Evolutionary conservation across 2,888 invertebrate species (phyloP), one percentile per base, ranked within the genome.

Genomic region (Drosophila nigritarsus): DNA sequence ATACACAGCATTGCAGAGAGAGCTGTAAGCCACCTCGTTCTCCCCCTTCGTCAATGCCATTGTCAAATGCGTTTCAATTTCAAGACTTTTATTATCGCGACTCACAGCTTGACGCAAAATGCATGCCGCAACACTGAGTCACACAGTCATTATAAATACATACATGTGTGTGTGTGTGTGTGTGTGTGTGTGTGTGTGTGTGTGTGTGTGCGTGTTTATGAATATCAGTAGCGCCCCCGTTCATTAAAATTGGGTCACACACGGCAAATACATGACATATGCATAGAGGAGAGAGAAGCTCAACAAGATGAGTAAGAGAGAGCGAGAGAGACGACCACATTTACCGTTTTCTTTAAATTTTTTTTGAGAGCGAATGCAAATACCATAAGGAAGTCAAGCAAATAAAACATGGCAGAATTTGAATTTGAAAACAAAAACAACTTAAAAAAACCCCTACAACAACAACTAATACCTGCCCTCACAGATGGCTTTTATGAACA

Each of bases 1-100:
- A 61, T 42, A 49, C 59, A 32, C 27, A 55, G n/a, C 27, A 53
- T 34, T 55, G 29, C 11, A 24, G 36, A 54, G 4, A 11, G 18
- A 38, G 7, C 53, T 53, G 32, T 24, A 30, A 55, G 49, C 60
- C 15, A 24, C 1, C 24, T 24, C 18, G 4, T 15, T 29, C 45
- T 32, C 42, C 32, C 38, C 64, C 59, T 63, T 27, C 42, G 61
- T 27, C 68, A 66, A 60, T 73, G 77, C 58, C 68, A 66, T 38
- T 81, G 65, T 30, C 68, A 74, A 81, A 71, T 81, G 82, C 82
- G 78, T 71, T 55, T 81, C 73, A 73, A 60, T 49, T 67, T 63
- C 55, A 53, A 60, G 48, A 59, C 62, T 65, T 59, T 54, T 62
- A 62, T 76, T 61, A 61, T 29, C 27, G 13, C 45, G 8, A 15